Conservation (phyloP, 2,888 invertebrate species). For the Orchesella flavescens region DNA sequence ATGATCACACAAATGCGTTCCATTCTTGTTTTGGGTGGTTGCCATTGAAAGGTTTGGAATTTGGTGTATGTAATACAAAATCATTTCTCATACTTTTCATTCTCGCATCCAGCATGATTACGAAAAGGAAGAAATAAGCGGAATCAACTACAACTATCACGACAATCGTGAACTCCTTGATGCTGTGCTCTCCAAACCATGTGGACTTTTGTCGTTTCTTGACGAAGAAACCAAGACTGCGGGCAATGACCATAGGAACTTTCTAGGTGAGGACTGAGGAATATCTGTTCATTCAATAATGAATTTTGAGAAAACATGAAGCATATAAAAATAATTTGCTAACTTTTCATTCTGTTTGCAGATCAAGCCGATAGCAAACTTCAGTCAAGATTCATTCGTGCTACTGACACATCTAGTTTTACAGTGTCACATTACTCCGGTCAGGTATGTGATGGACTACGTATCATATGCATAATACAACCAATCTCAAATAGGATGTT, state of each 20-base stretch:
- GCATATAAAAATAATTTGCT: too few species aligned
- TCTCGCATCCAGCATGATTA: constrained; percentile 78
- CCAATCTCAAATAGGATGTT: too few species aligned
- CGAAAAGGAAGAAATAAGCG: constrained; percentile 87
- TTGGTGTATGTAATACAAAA: neutral
- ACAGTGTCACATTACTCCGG: constrained; percentile 93
- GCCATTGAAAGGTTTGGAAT: too few species aligned
- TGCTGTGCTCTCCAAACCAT: constrained; percentile 87
- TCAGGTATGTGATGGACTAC: constrained; percentile 77
- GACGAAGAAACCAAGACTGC: constrained; percentile 87
- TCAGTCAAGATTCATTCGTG: constrained; percentile 61
- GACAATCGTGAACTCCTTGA: constrained; percentile 92
- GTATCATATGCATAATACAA: too few species aligned
- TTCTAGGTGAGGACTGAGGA: constrained; percentile 79
- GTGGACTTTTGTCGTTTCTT: constrained; percentile 87
- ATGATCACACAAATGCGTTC: too few species aligned
- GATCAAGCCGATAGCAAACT: constrained; percentile 60
- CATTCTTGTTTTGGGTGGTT: too few species aligned
- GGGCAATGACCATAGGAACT: constrained; percentile 81
- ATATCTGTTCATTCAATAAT: neutral
- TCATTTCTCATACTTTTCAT: neutral
- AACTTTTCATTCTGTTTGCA: constrained; percentile 30
- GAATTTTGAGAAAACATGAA: too few species aligned
- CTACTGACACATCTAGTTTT: constrained; percentile 78
- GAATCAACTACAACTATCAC: constrained; percentile 84